Conservation (phyloP, 2,888 invertebrate genomes). For the Amitus sp. region DNA sequence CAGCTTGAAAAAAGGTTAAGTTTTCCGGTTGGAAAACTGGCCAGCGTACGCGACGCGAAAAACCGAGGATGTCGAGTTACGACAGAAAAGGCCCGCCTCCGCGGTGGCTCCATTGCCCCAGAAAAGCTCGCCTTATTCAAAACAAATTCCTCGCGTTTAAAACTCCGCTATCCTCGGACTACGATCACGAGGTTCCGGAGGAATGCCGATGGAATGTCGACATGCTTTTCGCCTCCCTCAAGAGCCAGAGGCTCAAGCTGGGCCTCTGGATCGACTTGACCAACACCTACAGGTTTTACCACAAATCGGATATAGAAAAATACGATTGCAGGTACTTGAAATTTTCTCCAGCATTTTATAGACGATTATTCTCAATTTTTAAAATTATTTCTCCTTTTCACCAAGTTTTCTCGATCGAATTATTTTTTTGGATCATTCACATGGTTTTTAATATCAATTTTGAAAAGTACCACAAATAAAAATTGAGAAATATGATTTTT, state of each 20-base stretch:
- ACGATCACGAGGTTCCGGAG: conserved; percentile 85
- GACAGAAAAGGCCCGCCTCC: no score
- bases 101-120: conserved; percentile 89
- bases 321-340: conserved; percentile 68
- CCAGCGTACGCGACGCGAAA: neutral
- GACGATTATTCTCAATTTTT: no score
- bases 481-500: no score
- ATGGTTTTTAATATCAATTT: no score
- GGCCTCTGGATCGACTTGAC: conserved; percentile 98
- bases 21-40: neutral
- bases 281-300: conserved; percentile 93
- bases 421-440: no score
- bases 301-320: conserved; percentile 80
- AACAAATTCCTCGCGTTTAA: conserved; percentile 94
- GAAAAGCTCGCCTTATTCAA: conserved; percentile 80
- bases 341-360: no score
- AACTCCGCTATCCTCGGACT: conserved; percentile 87
- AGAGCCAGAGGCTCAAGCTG: conserved; percentile 82
- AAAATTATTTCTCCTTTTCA: no score
- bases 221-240: conserved; percentile 86
- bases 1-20: neutral
- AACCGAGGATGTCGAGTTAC: conserved; percentile 46
- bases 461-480: no score
- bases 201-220: conserved; percentile 85
- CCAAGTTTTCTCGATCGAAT: no score